Percentiles rank a stretch among this genome's conserved stretches.
Evolutionary conservation across 92 coral and sea anemone genomes (phyloP).

Genomic region (Porites divaricata): DNA sequence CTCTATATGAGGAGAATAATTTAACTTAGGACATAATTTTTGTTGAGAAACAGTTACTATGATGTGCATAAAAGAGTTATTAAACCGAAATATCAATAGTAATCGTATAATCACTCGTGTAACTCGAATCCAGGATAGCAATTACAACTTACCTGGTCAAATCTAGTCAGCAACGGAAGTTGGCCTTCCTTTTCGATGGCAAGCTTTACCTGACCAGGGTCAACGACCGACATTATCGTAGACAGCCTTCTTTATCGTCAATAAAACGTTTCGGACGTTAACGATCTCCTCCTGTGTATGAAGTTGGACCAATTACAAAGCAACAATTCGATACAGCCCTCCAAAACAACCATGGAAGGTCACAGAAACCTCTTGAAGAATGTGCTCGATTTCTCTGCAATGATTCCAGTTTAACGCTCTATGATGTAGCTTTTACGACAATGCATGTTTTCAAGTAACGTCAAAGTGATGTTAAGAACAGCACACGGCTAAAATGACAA

Average conservation of each 20-base stretch:
- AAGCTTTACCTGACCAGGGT: conserved; percentile 67
- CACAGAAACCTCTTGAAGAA: not conserved
- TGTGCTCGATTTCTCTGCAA: not conserved
- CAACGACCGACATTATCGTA: conserved; percentile 34
- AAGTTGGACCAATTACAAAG: conserved; percentile 1
- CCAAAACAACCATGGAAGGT: conserved; percentile 8
- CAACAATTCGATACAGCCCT: conserved; percentile 15
- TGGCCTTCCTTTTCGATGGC: conserved; percentile 90
- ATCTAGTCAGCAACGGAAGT: conserved; percentile 74
- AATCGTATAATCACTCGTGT: not conserved
- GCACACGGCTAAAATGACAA: conserved; percentile 2
- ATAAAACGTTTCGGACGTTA: not conserved
- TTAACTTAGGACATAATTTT: not conserved
- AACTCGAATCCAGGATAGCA: too few relatives aligned
- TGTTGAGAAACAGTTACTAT: not conserved
- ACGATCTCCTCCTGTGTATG: not conserved
- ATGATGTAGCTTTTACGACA: not conserved
- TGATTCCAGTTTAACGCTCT: conserved; percentile 1
- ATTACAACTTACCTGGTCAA: conserved; percentile 73
- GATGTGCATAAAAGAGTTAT: not conserved
- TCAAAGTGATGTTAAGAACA: not conserved
- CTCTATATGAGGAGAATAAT: conserved; percentile 44
- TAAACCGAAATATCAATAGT: not conserved
- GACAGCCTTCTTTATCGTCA: not conserved
- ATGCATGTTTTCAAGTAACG: conserved; percentile 1